Conservation (phyloP, 2,888 invertebrate species). For the Macaria notata region DNA sequence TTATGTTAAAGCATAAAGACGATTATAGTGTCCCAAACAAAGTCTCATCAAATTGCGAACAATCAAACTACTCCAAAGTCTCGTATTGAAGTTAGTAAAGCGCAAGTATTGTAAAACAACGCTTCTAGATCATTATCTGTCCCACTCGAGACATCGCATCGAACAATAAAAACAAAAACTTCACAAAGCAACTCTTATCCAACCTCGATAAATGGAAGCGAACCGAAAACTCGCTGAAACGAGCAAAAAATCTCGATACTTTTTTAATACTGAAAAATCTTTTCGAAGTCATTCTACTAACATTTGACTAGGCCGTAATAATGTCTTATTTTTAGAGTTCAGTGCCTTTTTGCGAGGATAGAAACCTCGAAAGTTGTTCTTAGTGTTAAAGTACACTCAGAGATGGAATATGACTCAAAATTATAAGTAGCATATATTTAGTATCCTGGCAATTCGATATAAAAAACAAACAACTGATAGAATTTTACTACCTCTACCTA, state of each 20-base stretch:
- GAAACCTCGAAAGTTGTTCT: too few relatives aligned
- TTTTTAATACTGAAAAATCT: slow-evolving; percentile 28
- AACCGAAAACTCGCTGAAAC: slow-evolving; percentile 12
- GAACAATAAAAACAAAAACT: slow-evolving; percentile 24
- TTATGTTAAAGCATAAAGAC: not conserved
- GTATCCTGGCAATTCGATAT: too few relatives aligned
- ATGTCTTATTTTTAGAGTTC: slow-evolving; percentile 27
- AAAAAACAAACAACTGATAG: too few relatives aligned
- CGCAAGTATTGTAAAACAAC: slow-evolving; percentile 2
- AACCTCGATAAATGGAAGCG: slow-evolving; percentile 15
- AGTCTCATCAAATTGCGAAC: slow-evolving; percentile 4
- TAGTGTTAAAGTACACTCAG: too few relatives aligned
- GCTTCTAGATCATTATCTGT: slow-evolving; percentile 20
- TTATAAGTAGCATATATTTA: too few relatives aligned
- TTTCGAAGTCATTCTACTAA: slow-evolving; percentile 28
- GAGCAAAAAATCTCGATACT: slow-evolving; percentile 20
- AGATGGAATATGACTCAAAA: too few relatives aligned
- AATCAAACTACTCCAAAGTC: slow-evolving; percentile 1
- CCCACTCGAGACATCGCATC: slow-evolving; percentile 19
- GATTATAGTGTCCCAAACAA: not conserved
- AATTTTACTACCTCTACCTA: too few relatives aligned
- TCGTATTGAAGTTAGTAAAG: slow-evolving; percentile 6
- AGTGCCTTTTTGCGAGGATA: too few relatives aligned
- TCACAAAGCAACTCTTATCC: slow-evolving; percentile 15
- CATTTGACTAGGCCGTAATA: slow-evolving; percentile 31